Evolutionary conservation across 92 coral and sea anemone species (phyloP), one percentile per base, ranked within the genome.

Genomic region (Paragorgia papillata): DNA sequence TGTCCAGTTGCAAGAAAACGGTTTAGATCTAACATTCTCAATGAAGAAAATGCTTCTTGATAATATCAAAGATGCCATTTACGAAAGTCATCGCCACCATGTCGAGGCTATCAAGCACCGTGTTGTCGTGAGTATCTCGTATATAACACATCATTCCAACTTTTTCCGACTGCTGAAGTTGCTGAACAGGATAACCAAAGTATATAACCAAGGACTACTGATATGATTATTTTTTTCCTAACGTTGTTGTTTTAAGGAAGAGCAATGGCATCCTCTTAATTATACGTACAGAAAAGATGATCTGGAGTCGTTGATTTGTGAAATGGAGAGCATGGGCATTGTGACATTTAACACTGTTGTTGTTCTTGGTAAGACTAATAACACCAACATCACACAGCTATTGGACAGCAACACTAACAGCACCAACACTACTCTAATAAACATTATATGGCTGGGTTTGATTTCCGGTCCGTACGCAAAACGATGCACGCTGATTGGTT

Each of bases 311-410:
- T 66, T 94, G 65, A 83, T 89, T 20, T 85, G 86, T 31, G 98
- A 94, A 79, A 94, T 94, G 94, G 98, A 94, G 65, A 90, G 97
- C 80, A 84, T 90, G 79, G 98, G 97, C 1, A 73, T 94, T 46
- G 76, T 69, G 8, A 69, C 76, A 19, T 69, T 69, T 20, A 69
- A 69, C 31, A 69, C 76, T 1, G 76, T 69, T 17, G 62, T 69
- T 0, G 43, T 69, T 17, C n/a, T 48, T 35, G 58, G 76, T 69
- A 32, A 46, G 76, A n/a, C n/a, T n/a, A n/a, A n/a, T n/a, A n/a
- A n/a, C n/a, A n/a, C n/a, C n/a, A n/a, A n/a, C n/a, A n/a, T n/a
- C n/a, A n/a, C n/a, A n/a, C n/a, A n/a, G n/a, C n/a, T n/a, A n/a
- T n/a, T n/a, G n/a, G n/a, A n/a, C n/a, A n/a, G n/a, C n/a, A n/a